phyloP scores from a whole-genome alignment of 1,140 invertebrate genomes.

The Saccostrea cuccullata region DNA sequence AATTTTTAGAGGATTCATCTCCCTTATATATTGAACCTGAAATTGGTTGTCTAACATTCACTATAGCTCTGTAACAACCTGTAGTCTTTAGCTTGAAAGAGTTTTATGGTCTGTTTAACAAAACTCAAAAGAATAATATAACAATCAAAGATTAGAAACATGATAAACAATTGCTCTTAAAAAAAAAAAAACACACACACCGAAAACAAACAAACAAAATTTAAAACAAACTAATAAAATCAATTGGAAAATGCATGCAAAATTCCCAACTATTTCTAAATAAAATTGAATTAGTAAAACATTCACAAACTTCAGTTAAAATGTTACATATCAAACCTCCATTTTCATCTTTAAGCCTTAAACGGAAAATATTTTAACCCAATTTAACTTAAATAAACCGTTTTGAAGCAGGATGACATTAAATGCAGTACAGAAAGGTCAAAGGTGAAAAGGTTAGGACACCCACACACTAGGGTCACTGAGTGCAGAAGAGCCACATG shows the following conservation, averaged over 20 bases:
- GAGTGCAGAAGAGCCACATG: conserved; percentile 46
- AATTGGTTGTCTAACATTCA: too few species aligned
- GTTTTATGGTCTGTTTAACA: background rate
- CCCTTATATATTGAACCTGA: too few species aligned
- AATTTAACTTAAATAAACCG: background rate
- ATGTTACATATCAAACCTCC: background rate
- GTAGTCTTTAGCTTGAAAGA: too few species aligned
- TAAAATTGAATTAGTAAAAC: background rate
- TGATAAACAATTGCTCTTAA: too few species aligned
- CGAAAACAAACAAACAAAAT: background rate
- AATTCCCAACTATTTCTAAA: background rate
- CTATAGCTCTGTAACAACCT: too few species aligned
- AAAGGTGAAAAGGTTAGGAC: conserved; percentile 37
- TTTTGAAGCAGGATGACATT: background rate
- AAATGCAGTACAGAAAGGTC: background rate
- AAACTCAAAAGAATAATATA: background rate
- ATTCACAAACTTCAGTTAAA: background rate
- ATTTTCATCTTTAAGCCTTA: background rate
- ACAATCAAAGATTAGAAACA: too few species aligned
- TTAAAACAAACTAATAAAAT: background rate
- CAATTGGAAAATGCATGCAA: background rate
- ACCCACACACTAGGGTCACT: conserved; percentile 57
- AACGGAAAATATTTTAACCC: background rate
- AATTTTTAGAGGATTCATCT: background rate
- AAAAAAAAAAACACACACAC: background rate